Conservation (phyloP, 2,113 vertebrate genomes). For the Taxidea taxus region DNA sequence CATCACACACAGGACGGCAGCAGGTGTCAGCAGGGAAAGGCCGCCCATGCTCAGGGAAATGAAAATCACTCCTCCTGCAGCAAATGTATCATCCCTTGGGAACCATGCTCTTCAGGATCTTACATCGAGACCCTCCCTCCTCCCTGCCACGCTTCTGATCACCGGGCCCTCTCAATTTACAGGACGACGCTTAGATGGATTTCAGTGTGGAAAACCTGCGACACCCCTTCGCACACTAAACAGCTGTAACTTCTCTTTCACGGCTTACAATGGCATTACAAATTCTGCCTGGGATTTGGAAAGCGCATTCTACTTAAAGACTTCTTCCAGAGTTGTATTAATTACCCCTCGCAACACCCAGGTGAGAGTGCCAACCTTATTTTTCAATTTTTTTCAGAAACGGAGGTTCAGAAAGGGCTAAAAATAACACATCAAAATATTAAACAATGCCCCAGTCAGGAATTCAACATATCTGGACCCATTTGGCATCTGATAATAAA, state of each 20-base stretch:
- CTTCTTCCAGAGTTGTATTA: neutral
- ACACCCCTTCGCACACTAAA: neutral
- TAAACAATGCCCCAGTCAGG: no score
- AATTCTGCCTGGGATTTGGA: neutral
- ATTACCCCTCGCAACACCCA: neutral
- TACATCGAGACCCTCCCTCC: neutral
- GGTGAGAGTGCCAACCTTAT: neutral
- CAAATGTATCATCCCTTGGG: neutral
- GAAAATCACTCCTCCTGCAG: neutral
- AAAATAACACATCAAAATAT: neutral
- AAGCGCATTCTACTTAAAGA: neutral
- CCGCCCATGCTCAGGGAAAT: accelerated
- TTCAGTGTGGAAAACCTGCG: neutral
- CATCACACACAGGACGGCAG: accelerated
- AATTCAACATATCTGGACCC: neutral
- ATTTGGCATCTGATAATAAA: neutral
- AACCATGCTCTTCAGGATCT: neutral
- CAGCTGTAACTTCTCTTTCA: neutral
- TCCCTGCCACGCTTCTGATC: neutral
- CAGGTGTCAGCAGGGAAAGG: neutral
- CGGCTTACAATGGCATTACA: neutral
- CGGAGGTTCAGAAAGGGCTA: neutral
- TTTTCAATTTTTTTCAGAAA: neutral
- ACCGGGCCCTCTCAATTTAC: neutral
- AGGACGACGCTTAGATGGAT: no score